Evolutionary conservation across 2,888 invertebrate species (phyloP).

Genomic region (Acanthosepion lycidas): DNA sequence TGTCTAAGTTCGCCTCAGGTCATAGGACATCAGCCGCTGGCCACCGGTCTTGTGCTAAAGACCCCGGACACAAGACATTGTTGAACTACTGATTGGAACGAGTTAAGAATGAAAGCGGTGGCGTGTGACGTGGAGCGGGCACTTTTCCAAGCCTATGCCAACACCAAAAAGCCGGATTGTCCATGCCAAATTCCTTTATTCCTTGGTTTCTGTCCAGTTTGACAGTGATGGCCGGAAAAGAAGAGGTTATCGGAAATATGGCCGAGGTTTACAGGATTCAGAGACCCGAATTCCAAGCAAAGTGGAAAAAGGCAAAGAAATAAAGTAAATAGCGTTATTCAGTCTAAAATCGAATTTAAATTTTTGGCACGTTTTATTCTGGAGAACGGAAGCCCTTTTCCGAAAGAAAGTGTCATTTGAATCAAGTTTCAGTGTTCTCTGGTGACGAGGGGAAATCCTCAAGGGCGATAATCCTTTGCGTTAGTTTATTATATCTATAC

Average conservation of each 20-base stretch:
- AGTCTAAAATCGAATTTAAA: no score
- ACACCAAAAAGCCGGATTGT: neutral
- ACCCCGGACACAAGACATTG: neutral
- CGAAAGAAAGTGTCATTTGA: no score
- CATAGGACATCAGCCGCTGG: neutral
- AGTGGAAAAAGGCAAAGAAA: neutral
- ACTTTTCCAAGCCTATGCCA: neutral
- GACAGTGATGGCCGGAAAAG: neutral
- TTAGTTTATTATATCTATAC: no score
- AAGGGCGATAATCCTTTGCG: no score
- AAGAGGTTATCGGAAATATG: neutral
- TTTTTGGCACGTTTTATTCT: conserved; percentile 1
- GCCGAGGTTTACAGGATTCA: neutral
- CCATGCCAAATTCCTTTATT: neutral
- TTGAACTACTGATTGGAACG: neutral
- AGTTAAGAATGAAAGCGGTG: neutral
- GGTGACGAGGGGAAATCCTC: no score
- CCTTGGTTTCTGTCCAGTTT: neutral
- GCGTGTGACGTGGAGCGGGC: neutral
- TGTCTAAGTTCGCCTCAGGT: neutral
- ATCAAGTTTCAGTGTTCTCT: no score
- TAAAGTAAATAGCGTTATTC: no score
- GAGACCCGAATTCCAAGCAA: neutral
- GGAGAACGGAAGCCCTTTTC: conserved; percentile 49
- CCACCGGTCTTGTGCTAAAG: conserved; percentile 10